Base-by-base conservation (phyloP, 2,888 invertebrate species). In the Dryococelus australis region DNA sequence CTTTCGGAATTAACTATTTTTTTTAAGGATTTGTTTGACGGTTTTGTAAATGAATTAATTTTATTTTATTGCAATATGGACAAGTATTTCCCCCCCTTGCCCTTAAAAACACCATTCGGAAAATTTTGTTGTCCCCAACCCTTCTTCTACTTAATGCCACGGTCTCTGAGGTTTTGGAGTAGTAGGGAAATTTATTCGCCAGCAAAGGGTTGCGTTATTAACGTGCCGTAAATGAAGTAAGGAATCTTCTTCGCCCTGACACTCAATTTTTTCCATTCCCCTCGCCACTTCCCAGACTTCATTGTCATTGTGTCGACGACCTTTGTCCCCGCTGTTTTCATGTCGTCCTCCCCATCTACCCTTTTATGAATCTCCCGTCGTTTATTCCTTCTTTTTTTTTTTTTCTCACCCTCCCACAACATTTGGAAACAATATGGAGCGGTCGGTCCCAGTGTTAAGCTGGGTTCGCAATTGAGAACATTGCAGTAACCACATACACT, bases 381-480 rank as follows among this genome's bases (percentile, higher is more conserved):
- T 8, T 65, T 65, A 28, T 83, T 83, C 83, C 35, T 83, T 83
- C 35, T 83, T 83, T 80, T 83, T 83, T 43, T 83, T 27, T 27
- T 35, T 35, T 83, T 6, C 83, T 9, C 8, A n/a, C 65, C n/a
- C 65, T 65, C 65, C 65, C 65, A 12, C 6, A 65, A 65, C 65
- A 65, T 65, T 65, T 65, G 24, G 65, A 65, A 65, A 65, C 65
- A 83, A 83, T 35, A 83, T 83, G 35, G 43, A 83, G 35, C 43
- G 83, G 24, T 35, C 65, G n/a, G 16, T 10, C 65, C 4, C 4
- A 13, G 83, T 26, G 83, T 83, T 83, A 83, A 83, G 28, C 83
- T 6, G 6, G 27, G 80, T 24, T 24, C 87, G 12, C 43, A 35
- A 26, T 24, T 65, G 35, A 35, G 35, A 35, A 35, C 35, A 35